Evolutionary conservation across 1,140 invertebrate species (phyloP).

Genomic region (Artemia franciscana): DNA sequence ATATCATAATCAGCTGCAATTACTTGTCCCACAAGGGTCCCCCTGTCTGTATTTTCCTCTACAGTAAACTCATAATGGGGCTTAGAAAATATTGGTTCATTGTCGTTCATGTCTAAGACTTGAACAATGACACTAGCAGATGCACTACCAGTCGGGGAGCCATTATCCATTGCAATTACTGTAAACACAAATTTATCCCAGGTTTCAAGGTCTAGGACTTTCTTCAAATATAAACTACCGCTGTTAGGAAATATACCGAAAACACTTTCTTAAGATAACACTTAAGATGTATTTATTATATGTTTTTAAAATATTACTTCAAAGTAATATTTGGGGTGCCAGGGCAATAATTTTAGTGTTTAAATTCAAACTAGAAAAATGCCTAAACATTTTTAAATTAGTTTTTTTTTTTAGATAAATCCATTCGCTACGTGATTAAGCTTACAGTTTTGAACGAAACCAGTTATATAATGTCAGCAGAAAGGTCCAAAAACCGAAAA

Average conservation of each 20-base stretch:
- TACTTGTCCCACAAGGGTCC: conserved; percentile 47
- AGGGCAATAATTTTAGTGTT: too few relatives aligned
- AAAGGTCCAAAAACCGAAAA: too few relatives aligned
- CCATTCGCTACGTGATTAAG: too few relatives aligned
- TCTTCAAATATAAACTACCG: conserved; percentile 54
- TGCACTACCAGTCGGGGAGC: conserved; percentile 53
- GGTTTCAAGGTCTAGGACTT: conserved; percentile 52
- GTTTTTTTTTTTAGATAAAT: too few relatives aligned
- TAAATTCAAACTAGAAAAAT: too few relatives aligned
- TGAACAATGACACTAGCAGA: conserved; percentile 47
- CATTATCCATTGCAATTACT: conserved; percentile 65
- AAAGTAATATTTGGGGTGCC: too few relatives aligned
- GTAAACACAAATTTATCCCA: conserved; percentile 45
- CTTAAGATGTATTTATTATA: too few relatives aligned
- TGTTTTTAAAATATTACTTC: too few relatives aligned
- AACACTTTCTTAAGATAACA: too few relatives aligned
- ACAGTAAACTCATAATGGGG: conserved; percentile 53
- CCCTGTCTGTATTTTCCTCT: conserved; percentile 60
- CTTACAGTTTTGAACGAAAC: too few relatives aligned
- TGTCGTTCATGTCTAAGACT: conserved; percentile 81
- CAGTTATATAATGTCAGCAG: too few relatives aligned
- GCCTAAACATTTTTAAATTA: too few relatives aligned
- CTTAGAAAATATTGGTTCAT: conserved; percentile 47
- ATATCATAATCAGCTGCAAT: conserved; percentile 56
- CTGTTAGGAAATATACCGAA: conserved; percentile 70